Conservation (phyloP, 2,888 invertebrate genomes). For the Monochamus alternatus region DNA sequence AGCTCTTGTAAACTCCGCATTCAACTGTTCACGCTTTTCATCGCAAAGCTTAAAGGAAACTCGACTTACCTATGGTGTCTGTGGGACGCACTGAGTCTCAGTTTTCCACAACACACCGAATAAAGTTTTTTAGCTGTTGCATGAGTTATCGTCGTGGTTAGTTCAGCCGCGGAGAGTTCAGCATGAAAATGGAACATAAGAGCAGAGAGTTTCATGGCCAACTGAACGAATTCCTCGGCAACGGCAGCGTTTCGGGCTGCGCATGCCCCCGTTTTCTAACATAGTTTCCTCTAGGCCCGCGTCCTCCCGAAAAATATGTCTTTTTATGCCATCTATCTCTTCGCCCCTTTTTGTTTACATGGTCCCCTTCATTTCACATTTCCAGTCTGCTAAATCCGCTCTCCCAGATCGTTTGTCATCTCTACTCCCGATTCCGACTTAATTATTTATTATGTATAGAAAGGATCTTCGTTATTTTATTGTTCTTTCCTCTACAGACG, state of each 20-base stretch:
- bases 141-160: background rate
- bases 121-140: background rate
- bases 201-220: slow-evolving; percentile 22
- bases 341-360: slow-evolving; percentile 65
- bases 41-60: too few species aligned
- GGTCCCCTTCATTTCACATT: slow-evolving; percentile 66
- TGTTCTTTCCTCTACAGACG: slow-evolving; percentile 12
- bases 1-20: background rate
- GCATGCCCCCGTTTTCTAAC: slow-evolving; percentile 61
- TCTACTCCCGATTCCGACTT: slow-evolving; percentile 44
- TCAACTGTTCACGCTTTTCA: too few species aligned
- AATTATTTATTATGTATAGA: slow-evolving; percentile 33
- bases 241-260: slow-evolving; percentile 37
- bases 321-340: slow-evolving; percentile 66
- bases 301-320: slow-evolving; percentile 64
- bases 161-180: background rate
- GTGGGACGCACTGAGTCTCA: background rate
- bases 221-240: slow-evolving; percentile 21
- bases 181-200: slow-evolving; percentile 1
- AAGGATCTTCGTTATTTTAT: slow-evolving; percentile 12
- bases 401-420: slow-evolving; percentile 65
- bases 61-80: slow-evolving; percentile 13
- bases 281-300: slow-evolving; percentile 60
- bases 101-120: slow-evolving; percentile 19
- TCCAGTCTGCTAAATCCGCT: slow-evolving; percentile 66